A percentile compares a stretch with the other conserved stretches of the same genome.
These are phyloP conservation scores for Platichthys stellatus DNA, from an alignment of 2,113 vertebrate genomes.

Conservation along the genomic window DNA sequence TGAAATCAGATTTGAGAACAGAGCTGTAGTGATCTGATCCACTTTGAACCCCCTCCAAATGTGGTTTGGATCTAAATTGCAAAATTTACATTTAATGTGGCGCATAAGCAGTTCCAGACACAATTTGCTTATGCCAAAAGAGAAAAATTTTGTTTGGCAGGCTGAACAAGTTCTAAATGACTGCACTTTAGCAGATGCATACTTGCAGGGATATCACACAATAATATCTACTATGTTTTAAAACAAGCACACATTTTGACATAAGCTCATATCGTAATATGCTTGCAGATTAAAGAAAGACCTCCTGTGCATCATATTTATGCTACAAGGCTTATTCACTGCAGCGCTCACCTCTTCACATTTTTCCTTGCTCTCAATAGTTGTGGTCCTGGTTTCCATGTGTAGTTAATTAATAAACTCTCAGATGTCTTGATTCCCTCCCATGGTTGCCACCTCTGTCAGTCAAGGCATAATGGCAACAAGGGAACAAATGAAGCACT, in stretches of 20 bases:
- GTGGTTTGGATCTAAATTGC: neutral
- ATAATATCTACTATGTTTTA: neutral
- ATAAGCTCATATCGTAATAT: neutral
- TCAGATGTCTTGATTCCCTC: constrained; percentile 63
- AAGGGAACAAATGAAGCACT: constrained; percentile 81
- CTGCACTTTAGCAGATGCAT: neutral
- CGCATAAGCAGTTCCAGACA: no score
- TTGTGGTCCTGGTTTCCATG: constrained; percentile 75
- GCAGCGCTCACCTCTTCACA: constrained; percentile 19
- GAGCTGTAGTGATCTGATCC: no score
- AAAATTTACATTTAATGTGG: no score
- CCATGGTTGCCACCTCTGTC: constrained; percentile 66
- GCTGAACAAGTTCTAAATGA: neutral
- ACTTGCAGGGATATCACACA: neutral
- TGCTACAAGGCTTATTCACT: neutral
- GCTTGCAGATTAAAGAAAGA: neutral
- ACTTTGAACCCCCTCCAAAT: neutral
- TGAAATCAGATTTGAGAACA: no score
- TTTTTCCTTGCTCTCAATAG: constrained; percentile 78
- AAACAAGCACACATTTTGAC: neutral
- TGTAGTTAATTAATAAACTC: constrained; percentile 77
- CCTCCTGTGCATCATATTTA: constrained; percentile 1
- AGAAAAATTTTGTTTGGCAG: no score
- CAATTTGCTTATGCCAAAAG: no score
- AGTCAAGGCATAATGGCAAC: constrained; percentile 70